Evolutionary conservation across 2,113 vertebrate genomes (phyloP), one percentile per base, ranked within the genome.

Genomic region (Pomatostomus ruficeps): DNA sequence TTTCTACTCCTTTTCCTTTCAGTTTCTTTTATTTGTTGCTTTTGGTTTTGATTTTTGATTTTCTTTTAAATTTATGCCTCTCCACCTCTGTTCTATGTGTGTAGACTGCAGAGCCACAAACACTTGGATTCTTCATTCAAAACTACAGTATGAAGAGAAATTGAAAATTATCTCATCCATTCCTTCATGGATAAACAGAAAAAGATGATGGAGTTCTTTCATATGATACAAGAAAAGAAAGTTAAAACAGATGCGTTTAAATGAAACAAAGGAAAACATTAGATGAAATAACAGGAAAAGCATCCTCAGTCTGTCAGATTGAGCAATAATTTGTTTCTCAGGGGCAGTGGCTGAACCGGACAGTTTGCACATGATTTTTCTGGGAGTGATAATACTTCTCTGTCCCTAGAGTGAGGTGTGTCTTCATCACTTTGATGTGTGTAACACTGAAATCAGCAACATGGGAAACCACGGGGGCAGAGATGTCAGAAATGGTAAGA

Each of bases 401-500:
- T 71, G 80, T 91, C 84, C 91, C 93, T 73, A 51, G 91, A 94
- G 77, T 58, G 66, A 97, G 87, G 89, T 65, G 89, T 88, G 81
- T 91, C 77, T 82, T 92, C 87, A 88, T 76, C 35, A n/a, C 57
- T 91, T 85, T 89, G 66, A 92, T 92, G 89, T 63, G 71, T 77
- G 85, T 72, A 80, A 55, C 68, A 83, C 81, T 91, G 51, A 91
- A 93, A 90, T 94, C 78, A 63, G 79, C 94, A 91, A 82, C 79
- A 65, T 3, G 38, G 91, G 73, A 96, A 86, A 87, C 79, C 63
- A 88, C 7, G 0, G 63, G 65, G 63, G 43, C 63, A 90, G 79
- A 91, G 72, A 90, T 94, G 85, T 88, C 93, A 96, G 88, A 91
- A 91, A 88, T 63, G 48, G 91, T 62, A 88, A 92, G 72, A 95